A percentile compares a stretch with the other conserved stretches of the same genome.
phyloP scores from a whole-genome alignment of 2,113 vertebrate species.

The Neolamprologus kungweensis region DNA sequence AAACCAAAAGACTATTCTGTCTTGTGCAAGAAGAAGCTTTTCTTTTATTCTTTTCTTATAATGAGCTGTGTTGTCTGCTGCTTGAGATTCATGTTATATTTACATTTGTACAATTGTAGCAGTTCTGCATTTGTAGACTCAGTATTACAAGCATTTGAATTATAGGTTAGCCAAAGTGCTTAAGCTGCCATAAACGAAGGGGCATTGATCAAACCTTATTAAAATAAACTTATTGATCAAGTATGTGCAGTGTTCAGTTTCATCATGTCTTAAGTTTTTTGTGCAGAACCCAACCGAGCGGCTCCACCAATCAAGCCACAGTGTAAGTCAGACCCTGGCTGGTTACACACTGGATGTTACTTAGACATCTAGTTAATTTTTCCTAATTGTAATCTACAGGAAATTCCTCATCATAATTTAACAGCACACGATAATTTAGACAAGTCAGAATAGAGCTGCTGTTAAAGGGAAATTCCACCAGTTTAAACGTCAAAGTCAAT shows the following conservation, averaged over 20 bases:
- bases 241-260: neutral
- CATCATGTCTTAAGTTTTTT: neutral
- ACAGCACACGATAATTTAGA: neutral
- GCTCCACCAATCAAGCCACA: neutral
- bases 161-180: neutral
- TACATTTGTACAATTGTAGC: neutral
- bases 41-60: neutral
- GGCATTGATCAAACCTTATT: neutral
- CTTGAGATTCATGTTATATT: neutral
- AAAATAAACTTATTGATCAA: neutral
- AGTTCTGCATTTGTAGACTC: neutral
- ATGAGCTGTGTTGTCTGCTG: neutral
- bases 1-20: neutral
- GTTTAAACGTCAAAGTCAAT: neutral
- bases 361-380: neutral
- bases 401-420: accelerated
- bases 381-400: neutral
- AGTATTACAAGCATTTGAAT: neutral
- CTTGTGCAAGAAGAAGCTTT: neutral
- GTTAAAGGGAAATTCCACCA: neutral
- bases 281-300: neutral
- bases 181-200: neutral
- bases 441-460: neutral
- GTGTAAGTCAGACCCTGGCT: neutral
- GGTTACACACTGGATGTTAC: neutral